Conservation (phyloP, 2,113 vertebrate genomes). For the Gila orcuttii region DNA sequence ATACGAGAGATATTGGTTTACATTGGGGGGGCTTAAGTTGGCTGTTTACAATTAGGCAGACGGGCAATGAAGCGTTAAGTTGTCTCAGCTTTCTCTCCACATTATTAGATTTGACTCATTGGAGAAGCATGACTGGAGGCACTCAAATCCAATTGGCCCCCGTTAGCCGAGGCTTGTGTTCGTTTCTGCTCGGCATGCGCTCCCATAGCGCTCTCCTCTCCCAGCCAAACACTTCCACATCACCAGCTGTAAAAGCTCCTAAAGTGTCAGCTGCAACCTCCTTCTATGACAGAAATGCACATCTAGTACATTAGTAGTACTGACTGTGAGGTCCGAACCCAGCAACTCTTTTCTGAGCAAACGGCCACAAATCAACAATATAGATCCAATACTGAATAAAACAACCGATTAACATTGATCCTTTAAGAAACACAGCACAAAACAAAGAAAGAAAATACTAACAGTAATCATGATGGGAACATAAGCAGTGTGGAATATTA, state of each 20-base stretch:
- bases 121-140: constrained; percentile 58
- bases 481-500: not conserved
- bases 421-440: constrained; percentile 43
- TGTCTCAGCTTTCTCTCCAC: constrained; percentile 26
- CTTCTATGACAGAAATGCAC: constrained; percentile 19
- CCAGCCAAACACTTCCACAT: constrained; percentile 25
- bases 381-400: constrained; percentile 43
- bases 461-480: constrained; percentile 30
- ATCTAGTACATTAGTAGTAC: constrained; percentile 19
- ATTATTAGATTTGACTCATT: constrained; percentile 60
- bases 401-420: constrained; percentile 36
- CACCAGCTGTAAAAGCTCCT: not conserved
- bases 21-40: constrained; percentile 26
- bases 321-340: not conserved
- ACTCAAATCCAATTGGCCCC: constrained; percentile 51
- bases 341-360: constrained; percentile 24
- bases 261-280: not conserved
- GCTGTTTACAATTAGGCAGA: constrained; percentile 47
- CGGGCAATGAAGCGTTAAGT: constrained; percentile 49
- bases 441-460: constrained; percentile 14
- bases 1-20: constrained; percentile 24
- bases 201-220: not conserved
- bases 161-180: not conserved
- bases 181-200: constrained; percentile 28
- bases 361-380: constrained; percentile 43